Evolutionary conservation across 2,888 invertebrate genomes (phyloP), one percentile per base, ranked within the genome.

Genomic region (Perithous albicinctus): DNA sequence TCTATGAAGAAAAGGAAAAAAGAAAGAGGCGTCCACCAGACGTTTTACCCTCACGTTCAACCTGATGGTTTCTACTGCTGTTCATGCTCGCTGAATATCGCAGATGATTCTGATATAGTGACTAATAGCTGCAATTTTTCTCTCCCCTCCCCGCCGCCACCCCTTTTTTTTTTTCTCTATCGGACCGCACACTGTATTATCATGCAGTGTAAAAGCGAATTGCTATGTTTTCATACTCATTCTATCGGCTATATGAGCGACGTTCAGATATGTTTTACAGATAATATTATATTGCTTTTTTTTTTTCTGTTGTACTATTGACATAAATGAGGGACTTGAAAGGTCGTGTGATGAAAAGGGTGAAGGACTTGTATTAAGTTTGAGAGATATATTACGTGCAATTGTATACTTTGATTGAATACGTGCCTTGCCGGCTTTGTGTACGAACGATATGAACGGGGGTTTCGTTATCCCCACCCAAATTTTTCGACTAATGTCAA

Each of bases 351-450:
- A n/a, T n/a, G n/a, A 6, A 23, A 23, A 6, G 5, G 0, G 48
- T n/a, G n/a, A 15, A 38, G 5, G 26, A 38, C 10, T n/a, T 54
- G 29, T 20, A 35, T 43, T 32, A 32, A 26, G 29, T 46, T 35
- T 20, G 18, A 18, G 20, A 12, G 6, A 51, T 35, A 20, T 51
- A 67, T 23, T 38, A 41, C 20, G 6, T 32, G 67, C 51, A 51
- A 48, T 48, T 67, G n/a, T n/a, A 32, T 10, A n/a, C 35, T 35
- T 51, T 35, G 51, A 51, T 48, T 20, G 67, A 67, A 48, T n/a
- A n/a, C n/a, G 10, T 20, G 32, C 32, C 15, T 23, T 48, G 8
- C 15, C n/a, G 8, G 26, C 3, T 38, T n/a, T 3, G 20, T 64
- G 1, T 64, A n/a, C 6, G 18, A n/a, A n/a, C 15, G n/a, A 20